Conservation (phyloP, 2,797 vertebrate genomes). For the Chelidonichthys spinosus region DNA sequence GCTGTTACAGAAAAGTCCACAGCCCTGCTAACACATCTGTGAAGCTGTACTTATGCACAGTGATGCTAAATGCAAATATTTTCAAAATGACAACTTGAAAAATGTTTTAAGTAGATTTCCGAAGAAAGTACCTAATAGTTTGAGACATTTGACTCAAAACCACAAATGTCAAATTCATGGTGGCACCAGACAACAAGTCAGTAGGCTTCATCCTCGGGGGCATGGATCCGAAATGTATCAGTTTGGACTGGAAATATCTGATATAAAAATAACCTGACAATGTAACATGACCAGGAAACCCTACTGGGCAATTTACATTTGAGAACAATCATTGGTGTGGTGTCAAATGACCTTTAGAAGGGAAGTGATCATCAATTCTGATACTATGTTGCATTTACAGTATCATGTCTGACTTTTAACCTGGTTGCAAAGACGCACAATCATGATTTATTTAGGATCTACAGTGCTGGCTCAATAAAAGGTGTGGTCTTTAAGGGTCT, state of each 20-base stretch:
- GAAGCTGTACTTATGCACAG: too few species aligned
- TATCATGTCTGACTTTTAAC: constrained; percentile 17
- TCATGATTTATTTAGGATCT: constrained; percentile 15
- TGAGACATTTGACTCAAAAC: not conserved
- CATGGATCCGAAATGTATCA: not conserved
- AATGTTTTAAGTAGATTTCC: not conserved
- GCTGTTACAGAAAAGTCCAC: not conserved
- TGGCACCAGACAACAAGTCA: not conserved
- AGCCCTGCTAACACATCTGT: too few species aligned
- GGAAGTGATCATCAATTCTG: constrained; percentile 11
- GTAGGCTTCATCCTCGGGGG: not conserved
- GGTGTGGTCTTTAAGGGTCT: constrained; percentile 9
- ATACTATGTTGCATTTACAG: not conserved
- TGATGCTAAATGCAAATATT: not conserved
- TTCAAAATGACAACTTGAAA: not conserved
- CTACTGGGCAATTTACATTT: not conserved
- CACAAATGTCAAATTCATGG: constrained; percentile 1
- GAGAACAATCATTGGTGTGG: not conserved
- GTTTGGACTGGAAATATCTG: not conserved
- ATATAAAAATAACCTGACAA: not conserved
- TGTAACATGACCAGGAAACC: too few species aligned
- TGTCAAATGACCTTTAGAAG: not conserved
- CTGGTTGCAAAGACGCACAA: constrained; percentile 23
- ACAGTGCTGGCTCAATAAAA: constrained; percentile 29
- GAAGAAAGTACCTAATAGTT: not conserved